phyloP scores from a whole-genome alignment of 2,888 invertebrate species.

The Muscina levida region DNA sequence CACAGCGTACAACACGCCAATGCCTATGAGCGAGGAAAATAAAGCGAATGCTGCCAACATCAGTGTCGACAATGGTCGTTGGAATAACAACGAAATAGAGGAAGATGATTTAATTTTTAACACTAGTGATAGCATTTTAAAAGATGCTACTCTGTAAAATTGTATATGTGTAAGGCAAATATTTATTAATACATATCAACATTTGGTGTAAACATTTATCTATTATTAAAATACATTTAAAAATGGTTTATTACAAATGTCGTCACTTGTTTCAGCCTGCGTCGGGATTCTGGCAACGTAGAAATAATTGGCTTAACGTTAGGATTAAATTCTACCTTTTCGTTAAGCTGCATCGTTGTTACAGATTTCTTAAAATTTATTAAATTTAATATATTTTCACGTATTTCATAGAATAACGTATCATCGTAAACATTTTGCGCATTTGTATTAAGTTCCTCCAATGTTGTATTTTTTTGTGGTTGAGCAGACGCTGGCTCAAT shows the following conservation, averaged over 20 bases:
- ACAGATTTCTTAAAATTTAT: constrained; percentile 69
- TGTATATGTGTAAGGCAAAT: not conserved
- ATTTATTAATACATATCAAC: not conserved
- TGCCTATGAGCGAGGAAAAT: constrained; percentile 57
- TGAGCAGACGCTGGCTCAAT: too few relatives aligned
- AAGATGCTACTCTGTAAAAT: constrained; percentile 64
- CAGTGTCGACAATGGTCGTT: not conserved
- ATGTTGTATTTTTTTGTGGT: too few relatives aligned
- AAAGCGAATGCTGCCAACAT: constrained; percentile 31
- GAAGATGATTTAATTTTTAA: constrained; percentile 66
- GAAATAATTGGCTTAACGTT: constrained; percentile 54
- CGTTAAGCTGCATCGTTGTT: constrained; percentile 66
- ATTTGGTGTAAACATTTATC: constrained; percentile 1
- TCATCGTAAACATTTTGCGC: constrained; percentile 65
- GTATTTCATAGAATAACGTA: constrained; percentile 64
- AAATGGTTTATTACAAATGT: constrained; percentile 57
- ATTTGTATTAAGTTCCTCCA: not conserved
- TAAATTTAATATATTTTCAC: constrained; percentile 67
- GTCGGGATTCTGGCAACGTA: not conserved
- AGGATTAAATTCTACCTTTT: constrained; percentile 61
- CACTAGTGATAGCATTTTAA: constrained; percentile 67
- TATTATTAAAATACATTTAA: constrained; percentile 23
- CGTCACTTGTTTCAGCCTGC: constrained; percentile 52
- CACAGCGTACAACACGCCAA: not conserved
- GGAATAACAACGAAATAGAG: not conserved